These are phyloP conservation scores for Siphamia tubifer DNA, from an alignment of 2,113 vertebrate genomes.

Conservation along the genomic window DNA sequence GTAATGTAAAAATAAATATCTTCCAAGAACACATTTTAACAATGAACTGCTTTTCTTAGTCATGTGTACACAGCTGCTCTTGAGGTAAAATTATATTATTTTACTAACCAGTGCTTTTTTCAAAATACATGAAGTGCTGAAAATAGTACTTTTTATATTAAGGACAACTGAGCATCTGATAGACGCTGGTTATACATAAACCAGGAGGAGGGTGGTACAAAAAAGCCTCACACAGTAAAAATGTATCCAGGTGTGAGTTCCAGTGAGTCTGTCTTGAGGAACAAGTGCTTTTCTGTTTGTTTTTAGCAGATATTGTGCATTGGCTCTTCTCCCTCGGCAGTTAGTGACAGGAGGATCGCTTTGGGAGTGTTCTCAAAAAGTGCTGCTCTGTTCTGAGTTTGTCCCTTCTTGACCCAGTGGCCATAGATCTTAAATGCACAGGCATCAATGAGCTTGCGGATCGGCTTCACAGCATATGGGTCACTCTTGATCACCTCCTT, in stretches of 20 bases:
- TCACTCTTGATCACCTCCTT: slow-evolving; percentile 89
- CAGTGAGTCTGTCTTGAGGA: neutral
- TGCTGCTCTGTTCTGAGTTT: slow-evolving; percentile 94
- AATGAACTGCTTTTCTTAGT: neutral
- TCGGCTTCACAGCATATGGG: slow-evolving; percentile 90
- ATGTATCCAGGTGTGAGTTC: neutral
- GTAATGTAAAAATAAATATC: neutral
- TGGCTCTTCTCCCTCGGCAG: slow-evolving; percentile 73
- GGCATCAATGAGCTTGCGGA: slow-evolving; percentile 93
- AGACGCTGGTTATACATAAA: neutral
- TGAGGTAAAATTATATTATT: slow-evolving; percentile 1
- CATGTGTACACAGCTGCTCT: neutral
- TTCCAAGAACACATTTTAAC: neutral
- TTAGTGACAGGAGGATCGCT: slow-evolving; percentile 87
- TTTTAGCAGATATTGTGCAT: slow-evolving; percentile 60
- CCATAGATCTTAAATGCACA: slow-evolving; percentile 96
- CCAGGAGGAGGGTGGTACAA: neutral
- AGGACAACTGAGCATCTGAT: neutral
- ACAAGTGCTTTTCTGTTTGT: neutral
- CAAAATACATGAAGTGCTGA: neutral
- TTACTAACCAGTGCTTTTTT: neutral
- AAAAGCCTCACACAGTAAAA: neutral
- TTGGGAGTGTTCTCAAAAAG: slow-evolving; percentile 98
- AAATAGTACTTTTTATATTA: neutral
- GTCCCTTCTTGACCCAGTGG: slow-evolving; percentile 99